phyloP scores from a whole-genome alignment of 2,113 vertebrate species.

The Zosterops borbonicus region DNA sequence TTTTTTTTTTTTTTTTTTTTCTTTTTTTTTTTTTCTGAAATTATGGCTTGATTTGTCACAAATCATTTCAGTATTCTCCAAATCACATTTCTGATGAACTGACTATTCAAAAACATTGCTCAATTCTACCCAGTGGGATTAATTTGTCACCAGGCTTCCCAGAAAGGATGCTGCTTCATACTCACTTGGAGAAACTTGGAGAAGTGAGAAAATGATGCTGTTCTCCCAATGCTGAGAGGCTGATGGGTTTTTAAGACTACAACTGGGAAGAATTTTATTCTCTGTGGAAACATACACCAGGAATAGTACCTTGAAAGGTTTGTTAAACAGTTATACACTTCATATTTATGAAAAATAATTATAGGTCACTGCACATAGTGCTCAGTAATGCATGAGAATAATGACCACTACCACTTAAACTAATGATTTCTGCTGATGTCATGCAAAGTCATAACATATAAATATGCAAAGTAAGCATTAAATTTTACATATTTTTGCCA shows the following conservation, averaged over 20 bases:
- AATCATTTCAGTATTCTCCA: not conserved
- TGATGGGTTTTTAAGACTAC: not conserved
- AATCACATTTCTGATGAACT: conserved; percentile 15
- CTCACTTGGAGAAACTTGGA: not conserved
- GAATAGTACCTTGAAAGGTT: not conserved
- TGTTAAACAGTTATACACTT: not conserved
- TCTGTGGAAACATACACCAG: not conserved
- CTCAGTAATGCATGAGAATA: not conserved
- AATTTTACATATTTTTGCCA: not conserved
- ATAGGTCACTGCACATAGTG: not conserved
- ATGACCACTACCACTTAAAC: not conserved
- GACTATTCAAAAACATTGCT: conserved; percentile 32
- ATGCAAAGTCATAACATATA: not conserved
- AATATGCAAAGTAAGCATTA: not conserved
- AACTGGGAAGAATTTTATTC: not conserved
- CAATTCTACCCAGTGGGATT: conserved; percentile 23
- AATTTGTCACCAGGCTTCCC: not conserved
- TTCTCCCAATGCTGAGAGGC: not conserved
- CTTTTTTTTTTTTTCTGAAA: not conserved
- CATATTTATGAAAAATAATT: not conserved
- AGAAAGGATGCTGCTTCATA: not conserved
- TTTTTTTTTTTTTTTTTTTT: not conserved
- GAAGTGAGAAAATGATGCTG: not conserved
- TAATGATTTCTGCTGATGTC: not conserved
- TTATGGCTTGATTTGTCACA: not conserved